These are phyloP conservation scores for Acyrthosiphon pisum DNA, from an alignment of 1,140 invertebrate genomes.

Conservation along the genomic window DNA sequence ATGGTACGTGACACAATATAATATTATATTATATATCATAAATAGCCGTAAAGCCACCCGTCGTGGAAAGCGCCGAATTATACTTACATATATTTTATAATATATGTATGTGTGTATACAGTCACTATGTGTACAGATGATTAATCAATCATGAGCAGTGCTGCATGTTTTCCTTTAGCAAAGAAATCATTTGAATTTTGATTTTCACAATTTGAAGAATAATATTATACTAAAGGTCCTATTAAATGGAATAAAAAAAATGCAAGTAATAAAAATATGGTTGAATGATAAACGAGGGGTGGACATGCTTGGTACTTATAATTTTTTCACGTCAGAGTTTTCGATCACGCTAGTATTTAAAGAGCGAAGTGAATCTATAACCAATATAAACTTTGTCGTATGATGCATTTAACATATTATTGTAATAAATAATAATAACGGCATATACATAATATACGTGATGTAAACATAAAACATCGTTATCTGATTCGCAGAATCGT, in stretches of 20 bases:
- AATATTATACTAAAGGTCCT: background rate
- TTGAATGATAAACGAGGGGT: background rate
- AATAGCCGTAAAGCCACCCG: background rate
- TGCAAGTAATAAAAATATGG: background rate
- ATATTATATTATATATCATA: constrained; percentile 2
- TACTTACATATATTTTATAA: background rate
- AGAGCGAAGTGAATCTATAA: background rate
- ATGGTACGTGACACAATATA: constrained; percentile 14
- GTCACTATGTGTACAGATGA: background rate
- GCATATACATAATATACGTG: background rate
- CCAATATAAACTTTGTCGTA: background rate
- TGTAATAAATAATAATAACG: background rate
- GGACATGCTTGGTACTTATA: too few species aligned
- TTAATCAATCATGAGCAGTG: background rate
- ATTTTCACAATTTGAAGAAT: background rate
- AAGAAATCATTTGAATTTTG: background rate
- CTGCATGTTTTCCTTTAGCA: background rate
- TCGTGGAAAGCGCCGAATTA: background rate
- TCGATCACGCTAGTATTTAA: background rate
- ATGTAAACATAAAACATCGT: background rate
- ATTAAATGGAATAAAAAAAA: too few species aligned
- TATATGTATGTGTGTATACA: background rate
- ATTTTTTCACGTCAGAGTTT: background rate
- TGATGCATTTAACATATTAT: background rate
- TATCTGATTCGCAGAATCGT: background rate